These are phyloP conservation scores for Nasonia giraulti DNA, from an alignment of 1,140 invertebrate genomes.

Conservation along the genomic window DNA sequence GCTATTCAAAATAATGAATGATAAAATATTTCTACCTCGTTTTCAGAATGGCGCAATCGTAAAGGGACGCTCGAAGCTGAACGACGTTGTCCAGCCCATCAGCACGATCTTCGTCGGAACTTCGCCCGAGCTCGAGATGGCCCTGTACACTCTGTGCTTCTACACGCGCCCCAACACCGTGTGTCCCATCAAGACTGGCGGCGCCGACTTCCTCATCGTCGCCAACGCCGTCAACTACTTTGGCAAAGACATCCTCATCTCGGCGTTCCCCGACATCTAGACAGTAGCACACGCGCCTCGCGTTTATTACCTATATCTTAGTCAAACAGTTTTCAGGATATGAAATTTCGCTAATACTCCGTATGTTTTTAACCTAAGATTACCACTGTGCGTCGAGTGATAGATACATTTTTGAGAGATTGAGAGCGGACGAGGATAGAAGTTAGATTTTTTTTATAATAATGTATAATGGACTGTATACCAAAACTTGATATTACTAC, in stretches of 20 bases:
- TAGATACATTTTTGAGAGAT: slow-evolving; percentile 9
- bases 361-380: not conserved
- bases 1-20: not conserved
- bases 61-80: slow-evolving; percentile 75
- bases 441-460: not conserved
- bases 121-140: slow-evolving; percentile 83
- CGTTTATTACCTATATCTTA: not conserved
- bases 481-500: not conserved
- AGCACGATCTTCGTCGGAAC: slow-evolving; percentile 80
- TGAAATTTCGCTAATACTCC: slow-evolving; percentile 38
- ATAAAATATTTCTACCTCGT: not conserved
- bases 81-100: slow-evolving; percentile 74
- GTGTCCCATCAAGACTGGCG: slow-evolving; percentile 72
- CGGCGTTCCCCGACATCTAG: slow-evolving; percentile 67
- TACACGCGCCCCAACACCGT: slow-evolving; percentile 73
- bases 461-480: not conserved
- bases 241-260: slow-evolving; percentile 71
- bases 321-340: not conserved
- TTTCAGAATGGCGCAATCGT: slow-evolving; percentile 72
- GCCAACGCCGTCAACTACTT: slow-evolving; percentile 71
- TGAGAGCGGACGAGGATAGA: not conserved
- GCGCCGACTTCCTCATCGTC: slow-evolving; percentile 68
- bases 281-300: not conserved
- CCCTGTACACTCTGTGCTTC: slow-evolving; percentile 80
- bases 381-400: not conserved